These are phyloP conservation scores for Meta bourneti DNA, from an alignment of 2,888 invertebrate genomes.

Conservation along the genomic window DNA sequence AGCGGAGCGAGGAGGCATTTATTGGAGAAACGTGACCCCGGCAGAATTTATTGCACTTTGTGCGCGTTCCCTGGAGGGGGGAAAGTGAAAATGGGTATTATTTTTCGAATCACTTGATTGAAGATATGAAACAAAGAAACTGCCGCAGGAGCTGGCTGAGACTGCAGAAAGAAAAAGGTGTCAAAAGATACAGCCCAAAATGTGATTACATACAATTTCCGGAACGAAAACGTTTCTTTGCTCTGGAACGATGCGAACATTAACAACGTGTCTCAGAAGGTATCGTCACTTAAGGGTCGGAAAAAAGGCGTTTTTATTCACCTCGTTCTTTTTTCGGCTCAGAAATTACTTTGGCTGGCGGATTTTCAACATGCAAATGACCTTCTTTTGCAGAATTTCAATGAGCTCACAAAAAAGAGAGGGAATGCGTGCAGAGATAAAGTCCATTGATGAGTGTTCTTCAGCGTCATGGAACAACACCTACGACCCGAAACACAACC, in stretches of 20 bases:
- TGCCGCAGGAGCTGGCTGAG: slow-evolving; percentile 62
- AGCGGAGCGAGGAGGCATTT: not conserved
- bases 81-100: slow-evolving; percentile 73
- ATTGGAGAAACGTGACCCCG: slow-evolving; percentile 49
- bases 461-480: too few relatives aligned
- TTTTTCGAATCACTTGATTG: slow-evolving; percentile 72
- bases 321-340: slow-evolving; percentile 1
- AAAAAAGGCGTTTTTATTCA: slow-evolving; percentile 50
- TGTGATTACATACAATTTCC: slow-evolving; percentile 73
- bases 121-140: slow-evolving; percentile 71
- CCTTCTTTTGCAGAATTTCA: slow-evolving; percentile 11
- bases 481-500: too few relatives aligned
- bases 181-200: slow-evolving; percentile 72
- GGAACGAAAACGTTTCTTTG: slow-evolving; percentile 48
- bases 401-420: not conserved
- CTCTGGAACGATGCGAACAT: slow-evolving; percentile 50
- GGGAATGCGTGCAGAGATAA: not conserved
- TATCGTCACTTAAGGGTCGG: slow-evolving; percentile 47
- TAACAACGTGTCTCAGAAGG: slow-evolving; percentile 50
- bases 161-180: slow-evolving; percentile 69
- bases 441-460: not conserved
- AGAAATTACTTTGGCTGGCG: slow-evolving; percentile 23
- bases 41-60: slow-evolving; percentile 67
- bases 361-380: slow-evolving; percentile 31
- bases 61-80: slow-evolving; percentile 52